Conservation (phyloP, 2,797 vertebrate species). For the Semaprochilodus insignis region DNA sequence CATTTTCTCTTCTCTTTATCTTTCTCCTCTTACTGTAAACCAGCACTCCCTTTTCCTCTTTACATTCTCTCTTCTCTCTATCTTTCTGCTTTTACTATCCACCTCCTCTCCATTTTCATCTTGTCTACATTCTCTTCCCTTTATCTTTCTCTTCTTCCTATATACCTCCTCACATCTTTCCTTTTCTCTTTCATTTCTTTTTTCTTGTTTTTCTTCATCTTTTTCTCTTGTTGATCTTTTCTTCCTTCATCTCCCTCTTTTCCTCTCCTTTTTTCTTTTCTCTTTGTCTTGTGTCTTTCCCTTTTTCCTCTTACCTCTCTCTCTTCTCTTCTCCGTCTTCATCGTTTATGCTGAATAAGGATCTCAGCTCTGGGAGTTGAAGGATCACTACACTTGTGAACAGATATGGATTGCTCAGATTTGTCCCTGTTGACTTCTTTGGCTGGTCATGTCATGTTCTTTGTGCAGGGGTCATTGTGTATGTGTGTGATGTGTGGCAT, state of each 20-base stretch:
- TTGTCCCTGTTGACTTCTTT: constrained; percentile 49
- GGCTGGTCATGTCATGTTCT: constrained; percentile 33
- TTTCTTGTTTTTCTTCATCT: not conserved
- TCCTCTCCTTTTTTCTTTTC: not conserved
- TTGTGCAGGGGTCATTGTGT: not conserved
- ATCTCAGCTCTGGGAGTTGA: constrained; percentile 12
- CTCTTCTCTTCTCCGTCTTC: not conserved
- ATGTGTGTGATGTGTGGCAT: constrained; percentile 24
- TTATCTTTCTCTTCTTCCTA: not conserved
- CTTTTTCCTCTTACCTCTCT: not conserved
- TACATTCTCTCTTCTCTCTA: not conserved
- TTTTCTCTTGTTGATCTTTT: not conserved
- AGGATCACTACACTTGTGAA: constrained; percentile 61
- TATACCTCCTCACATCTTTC: not conserved
- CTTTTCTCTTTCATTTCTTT: not conserved
- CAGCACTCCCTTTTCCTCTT: not conserved
- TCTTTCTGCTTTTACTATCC: too few relatives aligned
- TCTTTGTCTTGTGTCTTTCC: not conserved
- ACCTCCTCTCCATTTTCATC: not conserved
- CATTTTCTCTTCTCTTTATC: not conserved
- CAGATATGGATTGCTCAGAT: constrained; percentile 66
- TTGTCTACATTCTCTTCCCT: not conserved
- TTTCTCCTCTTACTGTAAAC: not conserved
- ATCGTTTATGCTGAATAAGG: constrained; percentile 32
- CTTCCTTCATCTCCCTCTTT: not conserved